Evolutionary conservation across 1,140 invertebrate species (phyloP).

Genomic region (Drosophila albomicans): DNA sequence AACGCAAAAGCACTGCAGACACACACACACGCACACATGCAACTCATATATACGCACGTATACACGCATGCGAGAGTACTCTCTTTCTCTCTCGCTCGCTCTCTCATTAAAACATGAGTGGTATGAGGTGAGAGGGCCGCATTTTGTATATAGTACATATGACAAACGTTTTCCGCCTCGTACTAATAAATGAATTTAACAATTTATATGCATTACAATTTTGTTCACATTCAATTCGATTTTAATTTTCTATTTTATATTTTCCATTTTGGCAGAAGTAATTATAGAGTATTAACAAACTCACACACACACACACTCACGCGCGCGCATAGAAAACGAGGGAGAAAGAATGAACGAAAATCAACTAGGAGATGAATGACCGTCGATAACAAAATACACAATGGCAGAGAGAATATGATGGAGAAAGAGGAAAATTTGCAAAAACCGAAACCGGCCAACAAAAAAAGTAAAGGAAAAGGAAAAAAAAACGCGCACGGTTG

Average conservation of each 20-base stretch:
- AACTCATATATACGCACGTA: conserved; percentile 16
- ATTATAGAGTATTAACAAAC: conserved; percentile 54
- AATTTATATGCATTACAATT: conserved; percentile 10
- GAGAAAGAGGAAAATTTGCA: conserved; percentile 59
- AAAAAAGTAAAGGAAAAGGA: conserved; percentile 9
- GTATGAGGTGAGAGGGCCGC: conserved; percentile 16
- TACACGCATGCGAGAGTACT: conserved; percentile 5
- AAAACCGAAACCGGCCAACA: conserved; percentile 62
- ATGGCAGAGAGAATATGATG: conserved; percentile 54
- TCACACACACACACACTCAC: conserved; percentile 46
- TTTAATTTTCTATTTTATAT: conserved; percentile 9
- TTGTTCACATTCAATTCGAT: neutral
- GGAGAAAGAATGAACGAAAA: conserved; percentile 65
- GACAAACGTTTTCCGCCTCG: conserved; percentile 5
- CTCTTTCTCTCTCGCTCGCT: conserved; percentile 4
- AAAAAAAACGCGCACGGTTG: conserved; percentile 52
- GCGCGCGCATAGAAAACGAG: conserved; percentile 44
- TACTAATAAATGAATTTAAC: neutral
- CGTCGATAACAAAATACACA: conserved; percentile 75
- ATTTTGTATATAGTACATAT: conserved; percentile 3
- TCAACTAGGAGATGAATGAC: conserved; percentile 78
- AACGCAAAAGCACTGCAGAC: conserved; percentile 72
- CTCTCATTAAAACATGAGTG: conserved; percentile 29
- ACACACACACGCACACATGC: conserved; percentile 21
- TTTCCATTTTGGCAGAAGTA: conserved; percentile 32